Evolutionary conservation across 2,113 vertebrate species (phyloP).

Genomic region (Leptobrachium leishanense): DNA sequence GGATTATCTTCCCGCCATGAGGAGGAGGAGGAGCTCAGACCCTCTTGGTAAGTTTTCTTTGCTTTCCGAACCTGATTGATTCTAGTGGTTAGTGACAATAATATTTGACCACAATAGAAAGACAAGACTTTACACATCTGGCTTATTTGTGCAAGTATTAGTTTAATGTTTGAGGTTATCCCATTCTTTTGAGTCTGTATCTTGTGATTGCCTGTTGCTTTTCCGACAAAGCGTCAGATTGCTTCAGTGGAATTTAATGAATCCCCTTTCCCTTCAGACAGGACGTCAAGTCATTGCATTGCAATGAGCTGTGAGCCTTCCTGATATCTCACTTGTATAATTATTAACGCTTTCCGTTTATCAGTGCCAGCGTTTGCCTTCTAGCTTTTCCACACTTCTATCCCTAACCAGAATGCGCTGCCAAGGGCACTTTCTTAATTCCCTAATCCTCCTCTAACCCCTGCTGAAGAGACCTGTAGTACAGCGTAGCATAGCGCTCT

Average conservation of each 20-base stretch:
- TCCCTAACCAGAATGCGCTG: not conserved
- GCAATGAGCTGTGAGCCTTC: not conserved
- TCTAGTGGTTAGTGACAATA: not conserved
- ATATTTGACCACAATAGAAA: no score
- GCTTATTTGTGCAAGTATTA: no score
- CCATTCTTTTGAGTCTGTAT: no score
- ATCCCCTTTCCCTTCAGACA: slow-evolving; percentile 8
- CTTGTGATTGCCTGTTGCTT: no score
- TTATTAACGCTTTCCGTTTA: slow-evolving; percentile 11
- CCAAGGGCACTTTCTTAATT: slow-evolving; percentile 30
- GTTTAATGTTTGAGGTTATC: no score
- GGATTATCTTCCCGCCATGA: slow-evolving; percentile 93
- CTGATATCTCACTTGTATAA: not conserved
- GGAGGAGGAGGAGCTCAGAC: slow-evolving; percentile 88
- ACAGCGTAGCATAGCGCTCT: slow-evolving; percentile 36
- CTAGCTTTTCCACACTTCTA: slow-evolving; percentile 8
- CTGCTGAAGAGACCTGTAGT: slow-evolving; percentile 46
- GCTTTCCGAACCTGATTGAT: not conserved
- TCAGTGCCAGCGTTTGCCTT: not conserved
- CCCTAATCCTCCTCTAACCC: slow-evolving; percentile 43
- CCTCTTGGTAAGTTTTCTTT: slow-evolving; percentile 79
- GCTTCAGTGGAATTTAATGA: not conserved
- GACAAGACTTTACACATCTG: no score
- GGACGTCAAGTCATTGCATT: not conserved
- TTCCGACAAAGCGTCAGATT: not conserved